Conservation (phyloP, 1,140 invertebrate genomes). For the Manduca sexta region DNA sequence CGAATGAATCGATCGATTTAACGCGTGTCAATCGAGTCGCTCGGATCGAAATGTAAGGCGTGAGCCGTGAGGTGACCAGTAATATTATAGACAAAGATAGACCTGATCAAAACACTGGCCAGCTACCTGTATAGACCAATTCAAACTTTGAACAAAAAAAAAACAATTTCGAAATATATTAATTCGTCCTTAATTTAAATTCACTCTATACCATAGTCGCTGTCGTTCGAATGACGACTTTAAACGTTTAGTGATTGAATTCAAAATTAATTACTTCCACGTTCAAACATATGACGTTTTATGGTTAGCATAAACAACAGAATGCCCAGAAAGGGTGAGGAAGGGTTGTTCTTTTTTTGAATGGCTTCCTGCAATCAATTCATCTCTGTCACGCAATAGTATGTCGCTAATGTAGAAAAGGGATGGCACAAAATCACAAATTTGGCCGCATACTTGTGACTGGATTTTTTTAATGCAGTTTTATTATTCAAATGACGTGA, state of each 20-base stretch:
- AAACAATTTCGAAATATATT: conserved; percentile 42
- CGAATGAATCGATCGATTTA: not conserved
- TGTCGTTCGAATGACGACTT: conserved; percentile 28
- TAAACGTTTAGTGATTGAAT: conserved; percentile 21
- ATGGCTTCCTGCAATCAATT: conserved; percentile 51
- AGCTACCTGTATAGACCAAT: conserved; percentile 58
- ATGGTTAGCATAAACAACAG: conserved; percentile 46
- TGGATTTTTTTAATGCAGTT: conserved; percentile 50
- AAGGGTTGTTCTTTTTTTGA: conserved; percentile 69
- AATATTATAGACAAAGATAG: not conserved
- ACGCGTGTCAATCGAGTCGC: too few relatives aligned
- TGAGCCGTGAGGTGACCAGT: too few relatives aligned
- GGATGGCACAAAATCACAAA: conserved; percentile 22
- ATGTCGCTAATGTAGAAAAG: conserved; percentile 15
- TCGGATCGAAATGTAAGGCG: too few relatives aligned
- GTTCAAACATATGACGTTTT: conserved; percentile 34
- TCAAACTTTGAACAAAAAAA: conserved; percentile 39
- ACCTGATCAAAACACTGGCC: conserved; percentile 21
- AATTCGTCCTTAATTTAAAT: conserved; percentile 25
- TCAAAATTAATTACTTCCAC: conserved; percentile 22
- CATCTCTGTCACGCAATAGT: conserved; percentile 32
- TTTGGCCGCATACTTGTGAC: conserved; percentile 19
- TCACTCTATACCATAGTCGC: conserved; percentile 12
- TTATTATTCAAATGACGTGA: conserved; percentile 66
- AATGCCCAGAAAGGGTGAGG: conserved; percentile 61